Evolutionary conservation across 2,888 invertebrate genomes (phyloP), one percentile per base, ranked within the genome.

Genomic region (Sycophila texana): DNA sequence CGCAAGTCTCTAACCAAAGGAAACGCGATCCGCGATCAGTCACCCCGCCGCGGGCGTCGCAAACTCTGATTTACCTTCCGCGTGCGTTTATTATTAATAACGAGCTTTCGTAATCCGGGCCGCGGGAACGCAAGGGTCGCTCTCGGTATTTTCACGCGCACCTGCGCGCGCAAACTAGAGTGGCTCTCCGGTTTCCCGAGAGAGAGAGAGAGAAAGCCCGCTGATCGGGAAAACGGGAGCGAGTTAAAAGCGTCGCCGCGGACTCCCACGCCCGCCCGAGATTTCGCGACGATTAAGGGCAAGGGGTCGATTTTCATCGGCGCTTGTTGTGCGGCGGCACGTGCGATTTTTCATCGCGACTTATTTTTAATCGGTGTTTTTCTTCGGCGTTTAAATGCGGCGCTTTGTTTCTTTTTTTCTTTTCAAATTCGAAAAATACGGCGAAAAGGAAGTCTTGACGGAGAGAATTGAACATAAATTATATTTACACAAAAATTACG

Each of bases 281-380:
- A 51, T 68, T 57, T 14, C 53, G 39, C 71, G 79, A 66, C 68
- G 75, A 70, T 75, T 75, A 79, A 75, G 71, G 75, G 51, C 53
- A 51, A 13, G 7, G 39, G 14, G 55, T 26, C 49, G 65, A 74
- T 73, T 65, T 61, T 70, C 63, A 20, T 30, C 39, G 49, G 20
- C 53, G 53, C 55, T 65, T 53, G 49, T 65, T 53, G 14, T 39
- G 7, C 39, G 39, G 7, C 1, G 10, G 4, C 22, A 39, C 39
- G 63, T 7, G 12, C 39, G 18, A 39, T 63, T 63, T 63, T 63
- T 26, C n/a, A 49, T 16, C 61, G 49, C 22, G 51, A 2, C 30
- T 53, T 18, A 16, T 1, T 68, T 68, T 16, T 57, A 13, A 55
- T 51, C 12, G 51, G 53, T n/a, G 39, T 7, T 39, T 39, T 39